Evolutionary conservation across 37 sponge, comb jelly and placozoan genomes (phyloP), one percentile per base, ranked within the genome.

Genomic region (Ephydatia muelleri): DNA sequence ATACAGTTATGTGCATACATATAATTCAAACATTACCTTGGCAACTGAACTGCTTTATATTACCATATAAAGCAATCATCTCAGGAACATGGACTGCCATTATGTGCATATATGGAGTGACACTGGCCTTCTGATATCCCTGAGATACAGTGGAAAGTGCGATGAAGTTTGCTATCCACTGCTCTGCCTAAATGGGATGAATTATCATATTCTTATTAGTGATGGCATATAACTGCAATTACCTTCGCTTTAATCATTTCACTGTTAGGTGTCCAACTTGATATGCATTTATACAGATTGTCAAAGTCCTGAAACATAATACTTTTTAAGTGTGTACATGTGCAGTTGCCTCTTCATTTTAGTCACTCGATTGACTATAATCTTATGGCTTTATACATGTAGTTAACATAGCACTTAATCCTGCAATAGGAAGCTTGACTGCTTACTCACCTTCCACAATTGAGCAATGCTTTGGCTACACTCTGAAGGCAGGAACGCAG

Each of bases 91-190:
- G 73, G 16, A 35, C 14, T 32, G 73, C 73, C 73, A 72, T 72
- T 13, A 72, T 72, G 16, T 72, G 73, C 73, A 72, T 72, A 14
- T 72, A 72, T 72, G 73, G 73, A 13, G 73, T 72, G 16, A 72
- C 73, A 23, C 27, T 72, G 14, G 21, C 73, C 73, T 22, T 72
- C 16, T 72, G 31, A 34, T 35, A 72, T 5, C 73, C 73, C 57
- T 57, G 57, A 16, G 57, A 14, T 14, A 57, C 57, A 57, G 57
- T 5, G 57, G 57, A 57, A 16, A 57, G 57, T 5, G 57, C 57
- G 16, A 14, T 14, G 19, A 57, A 57, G 19, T 57, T 14, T 57
- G 12, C 19, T 5, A 57, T 57, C 57, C 57, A 57, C 57, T 57
- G 57, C 57, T 57, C 19, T 57, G 57, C 57, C 57, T 57, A 16